Evolutionary conservation across 2,797 vertebrate genomes (phyloP), one percentile per base, ranked within the genome.

Genomic region (Pipistrellus nathusii): DNA sequence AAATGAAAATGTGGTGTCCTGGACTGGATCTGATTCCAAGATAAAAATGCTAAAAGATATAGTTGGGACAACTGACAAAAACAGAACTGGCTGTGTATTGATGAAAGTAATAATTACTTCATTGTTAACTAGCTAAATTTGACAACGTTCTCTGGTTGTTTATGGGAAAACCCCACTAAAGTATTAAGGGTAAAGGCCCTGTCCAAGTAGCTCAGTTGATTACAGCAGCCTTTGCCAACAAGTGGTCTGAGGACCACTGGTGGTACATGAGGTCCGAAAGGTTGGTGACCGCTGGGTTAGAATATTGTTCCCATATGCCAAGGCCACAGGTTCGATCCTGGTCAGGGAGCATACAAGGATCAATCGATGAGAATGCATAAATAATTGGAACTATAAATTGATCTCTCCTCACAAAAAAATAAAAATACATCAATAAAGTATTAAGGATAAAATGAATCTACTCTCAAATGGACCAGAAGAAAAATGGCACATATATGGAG

Each of bases 41-140:
- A 41, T 55, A 41, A 76, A 44, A 53, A 3, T 3, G 7, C 15
- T 27, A 2, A 38, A 76, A n/a, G 51, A 64, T 11, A 10, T 0
- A 7, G 18, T 3, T 13, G 35, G 62, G 84, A 62, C 13, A 64
- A 53, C 2, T 14, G 51, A 41, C n/a, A 53, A 41, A 83, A 35
- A 13, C 0, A 17, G 32, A 55, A 41, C 10, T 46, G 38, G 51
- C 17, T 44, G 17, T 27, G 14, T 17, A 25, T 2, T 59, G 13
- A 25, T 1, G 2, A 38, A 14, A 69, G 8, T 15, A 20, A 4
- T 4, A 13, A 20, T 9, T 2, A 13, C 1, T n/a, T 5, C 1
- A 5, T 4, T 0, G 7, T 62, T 18, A 41, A 11, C 1, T 20
- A 30, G 23, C 73, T 64, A 72, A 35, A 44, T 25, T 20, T 30